A percentile compares a stretch with the other conserved stretches of the same genome.
Evolutionary conservation across 2,888 invertebrate species (phyloP).

Genomic region (Seira ritae): DNA sequence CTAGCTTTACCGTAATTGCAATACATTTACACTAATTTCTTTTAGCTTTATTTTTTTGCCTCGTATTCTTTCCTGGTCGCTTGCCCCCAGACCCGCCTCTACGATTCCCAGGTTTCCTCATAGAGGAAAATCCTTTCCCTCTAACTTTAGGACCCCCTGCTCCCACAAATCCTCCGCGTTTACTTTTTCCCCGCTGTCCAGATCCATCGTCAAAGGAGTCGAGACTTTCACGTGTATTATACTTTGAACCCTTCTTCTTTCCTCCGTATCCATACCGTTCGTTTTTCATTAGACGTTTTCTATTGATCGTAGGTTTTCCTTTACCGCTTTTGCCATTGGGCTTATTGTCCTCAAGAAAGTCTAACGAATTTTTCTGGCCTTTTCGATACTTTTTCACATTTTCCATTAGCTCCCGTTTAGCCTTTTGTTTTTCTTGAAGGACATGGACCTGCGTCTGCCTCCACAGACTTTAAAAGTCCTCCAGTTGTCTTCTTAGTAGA

Average conservation of each 20-base stretch:
- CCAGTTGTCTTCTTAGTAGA: slow-evolving; percentile 74
- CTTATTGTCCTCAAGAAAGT: slow-evolving; percentile 84
- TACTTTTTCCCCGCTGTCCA: slow-evolving; percentile 25
- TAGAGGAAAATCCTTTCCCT: no score
- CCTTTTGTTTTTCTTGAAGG: slow-evolving; percentile 88
- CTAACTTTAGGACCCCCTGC: slow-evolving; percentile 1
- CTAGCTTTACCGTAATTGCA: neutral
- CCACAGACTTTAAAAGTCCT: slow-evolving; percentile 77
- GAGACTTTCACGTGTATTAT: slow-evolving; percentile 71
- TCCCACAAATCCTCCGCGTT: slow-evolving; percentile 15
- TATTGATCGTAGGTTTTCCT: slow-evolving; percentile 51
- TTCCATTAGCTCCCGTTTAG: slow-evolving; percentile 93
- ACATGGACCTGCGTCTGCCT: slow-evolving; percentile 89
- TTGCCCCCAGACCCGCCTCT: slow-evolving; percentile 17
- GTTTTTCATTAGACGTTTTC: slow-evolving; percentile 65
- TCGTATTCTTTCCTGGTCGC: slow-evolving; percentile 38
- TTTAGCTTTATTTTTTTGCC: slow-evolving; percentile 52
- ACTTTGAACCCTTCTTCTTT: slow-evolving; percentile 67
- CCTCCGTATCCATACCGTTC: slow-evolving; percentile 72
- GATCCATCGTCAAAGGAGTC: slow-evolving; percentile 63
- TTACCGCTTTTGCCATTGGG: slow-evolving; percentile 17
- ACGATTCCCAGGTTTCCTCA: slow-evolving; percentile 8
- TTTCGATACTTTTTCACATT: slow-evolving; percentile 95
- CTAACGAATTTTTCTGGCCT: slow-evolving; percentile 86
- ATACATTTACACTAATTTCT: slow-evolving; percentile 12